phyloP scores from a whole-genome alignment of 64 coral and sea anemone genomes.

The Montipora capricornis region DNA sequence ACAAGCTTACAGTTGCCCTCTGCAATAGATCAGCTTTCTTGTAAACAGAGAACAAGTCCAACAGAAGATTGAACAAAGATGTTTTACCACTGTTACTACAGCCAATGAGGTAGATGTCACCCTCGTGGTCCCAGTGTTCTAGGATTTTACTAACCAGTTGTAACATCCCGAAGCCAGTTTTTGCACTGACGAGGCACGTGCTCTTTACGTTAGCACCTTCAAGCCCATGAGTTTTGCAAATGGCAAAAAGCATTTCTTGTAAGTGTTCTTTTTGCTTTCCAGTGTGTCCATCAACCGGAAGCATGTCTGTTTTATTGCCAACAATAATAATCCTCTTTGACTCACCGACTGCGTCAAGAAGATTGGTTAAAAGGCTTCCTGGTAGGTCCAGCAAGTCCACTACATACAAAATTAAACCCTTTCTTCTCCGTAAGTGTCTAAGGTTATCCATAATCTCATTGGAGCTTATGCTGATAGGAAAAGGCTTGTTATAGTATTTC shows the following conservation, averaged over 20 bases:
- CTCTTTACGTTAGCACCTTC: slow-evolving; percentile 82
- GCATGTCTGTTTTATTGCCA: slow-evolving; percentile 88
- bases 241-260: slow-evolving; percentile 47
- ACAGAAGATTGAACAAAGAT: slow-evolving; percentile 87
- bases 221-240: slow-evolving; percentile 76
- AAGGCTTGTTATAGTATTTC: slow-evolving; percentile 83
- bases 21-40: slow-evolving; percentile 88
- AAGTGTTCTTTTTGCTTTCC: slow-evolving; percentile 68
- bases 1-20: slow-evolving; percentile 79
- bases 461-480: slow-evolving; percentile 48
- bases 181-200: slow-evolving; percentile 79
- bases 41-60: slow-evolving; percentile 84
- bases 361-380: slow-evolving; percentile 62
- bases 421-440: slow-evolving; percentile 63
- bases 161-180: slow-evolving; percentile 79
- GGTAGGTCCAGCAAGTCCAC: slow-evolving; percentile 89
- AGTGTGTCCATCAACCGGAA: slow-evolving; percentile 74
- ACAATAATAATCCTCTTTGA: slow-evolving; percentile 91
- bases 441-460: slow-evolving; percentile 71
- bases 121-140: slow-evolving; percentile 83
- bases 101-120: slow-evolving; percentile 92
- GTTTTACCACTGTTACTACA: slow-evolving; percentile 96
- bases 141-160: slow-evolving; percentile 73
- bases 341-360: slow-evolving; percentile 81
- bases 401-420: slow-evolving; percentile 91